Base-by-base conservation (phyloP, 2,888 invertebrate genomes). In the Drosophila percnosoma region DNA sequence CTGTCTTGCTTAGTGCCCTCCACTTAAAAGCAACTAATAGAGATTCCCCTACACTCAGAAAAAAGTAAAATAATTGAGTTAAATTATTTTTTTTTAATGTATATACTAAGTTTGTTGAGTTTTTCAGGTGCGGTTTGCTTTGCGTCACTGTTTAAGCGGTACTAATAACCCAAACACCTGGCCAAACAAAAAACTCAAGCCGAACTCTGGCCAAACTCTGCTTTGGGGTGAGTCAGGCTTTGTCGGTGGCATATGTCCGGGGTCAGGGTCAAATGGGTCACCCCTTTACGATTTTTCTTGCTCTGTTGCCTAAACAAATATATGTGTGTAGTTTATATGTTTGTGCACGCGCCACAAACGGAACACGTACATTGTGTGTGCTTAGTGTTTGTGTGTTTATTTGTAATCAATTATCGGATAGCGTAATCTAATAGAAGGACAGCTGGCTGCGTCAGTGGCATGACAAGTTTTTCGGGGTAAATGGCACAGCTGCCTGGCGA, bases 341-440 rank as follows among this genome's bases (percentile, higher is more conserved):
- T 55, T 27, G 27, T 55, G 29, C 40, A 49, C 24, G 53, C n/a
- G 27, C 29, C 59, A 48, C 29, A 42, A 34, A 52, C 59, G 53
- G 53, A 79, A 69, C 69, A 68, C 70, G 81, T 63, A 58, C 33
- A 48, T 34, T 4, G 11, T 51, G 29, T 29, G 51, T 51, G 51
- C 24, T 24, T 24, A 21, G 54, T 34, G 48, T 21, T 1, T 13
- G 29, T 49, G 57, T 65, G 71, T 77, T 86, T 86, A 83, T 83
- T 78, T 88, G 83, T 86, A 86, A 86, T 86, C 90, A 88, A 86
- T 89, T 86, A 89, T 88, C 83, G 72, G 72, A 60, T 80, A 80
- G 68, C 82, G 72, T 70, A 82, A 83, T 85, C 80, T 87, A 71
- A 79, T 68, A 49, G 57, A 62, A 57, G 66, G 75, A 59, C 90